These are phyloP conservation scores for Limnephilus rhombicus DNA, from an alignment of 2,888 invertebrate genomes.

Conservation along the genomic window DNA sequence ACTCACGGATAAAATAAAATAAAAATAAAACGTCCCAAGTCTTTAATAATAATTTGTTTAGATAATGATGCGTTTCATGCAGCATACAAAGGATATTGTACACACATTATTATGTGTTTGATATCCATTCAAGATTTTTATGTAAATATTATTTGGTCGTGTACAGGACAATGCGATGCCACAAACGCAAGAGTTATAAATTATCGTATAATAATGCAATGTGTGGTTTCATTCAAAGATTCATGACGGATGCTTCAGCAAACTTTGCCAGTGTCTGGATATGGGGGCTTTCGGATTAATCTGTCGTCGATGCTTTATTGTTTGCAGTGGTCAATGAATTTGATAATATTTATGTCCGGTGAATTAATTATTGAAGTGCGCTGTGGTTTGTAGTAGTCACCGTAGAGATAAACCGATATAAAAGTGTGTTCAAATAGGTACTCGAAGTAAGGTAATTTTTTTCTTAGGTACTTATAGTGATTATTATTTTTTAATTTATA, in stretches of 20 bases:
- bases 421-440: too few relatives aligned
- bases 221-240: conserved; percentile 43
- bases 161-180: conserved; percentile 24
- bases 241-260: not conserved
- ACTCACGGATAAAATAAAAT: conserved; percentile 42
- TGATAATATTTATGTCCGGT: not conserved
- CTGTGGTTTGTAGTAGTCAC: too few relatives aligned
- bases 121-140: conserved; percentile 59
- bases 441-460: too few relatives aligned
- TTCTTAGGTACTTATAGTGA: too few relatives aligned
- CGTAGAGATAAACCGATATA: too few relatives aligned
- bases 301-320: not conserved
- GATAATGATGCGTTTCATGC: conserved; percentile 60
- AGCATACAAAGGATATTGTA: conserved; percentile 50
- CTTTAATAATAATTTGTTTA: conserved; percentile 60
- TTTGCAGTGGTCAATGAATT: not conserved
- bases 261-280: not conserved
- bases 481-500: too few relatives aligned
- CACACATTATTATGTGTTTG: conserved; percentile 25
- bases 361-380: not conserved
- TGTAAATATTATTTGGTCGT: conserved; percentile 59
- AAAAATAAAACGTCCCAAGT: not conserved
- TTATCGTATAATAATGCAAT: conserved; percentile 42
- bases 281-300: not conserved
- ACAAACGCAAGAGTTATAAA: conserved; percentile 40